These are phyloP conservation scores for Adelges cooleyi DNA, from an alignment of 1,140 invertebrate genomes.

Conservation along the genomic window DNA sequence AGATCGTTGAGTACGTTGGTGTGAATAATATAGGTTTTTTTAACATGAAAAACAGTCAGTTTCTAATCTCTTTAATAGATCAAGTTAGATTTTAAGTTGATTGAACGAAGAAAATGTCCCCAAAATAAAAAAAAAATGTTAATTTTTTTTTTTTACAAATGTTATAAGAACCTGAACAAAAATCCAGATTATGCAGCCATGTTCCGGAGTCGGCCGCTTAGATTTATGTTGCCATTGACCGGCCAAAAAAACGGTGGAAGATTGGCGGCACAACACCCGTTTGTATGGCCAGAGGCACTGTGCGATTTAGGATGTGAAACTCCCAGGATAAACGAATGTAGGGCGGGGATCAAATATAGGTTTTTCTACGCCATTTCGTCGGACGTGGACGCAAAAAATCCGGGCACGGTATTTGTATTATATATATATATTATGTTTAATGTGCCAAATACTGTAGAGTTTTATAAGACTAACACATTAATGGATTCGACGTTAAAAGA, in stretches of 20 bases:
- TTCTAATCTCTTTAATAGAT: too few relatives aligned
- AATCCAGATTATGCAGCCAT: constrained; percentile 67
- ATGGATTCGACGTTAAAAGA: too few relatives aligned
- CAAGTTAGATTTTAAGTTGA: too few relatives aligned
- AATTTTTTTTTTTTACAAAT: neutral
- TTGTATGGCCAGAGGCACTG: constrained; percentile 49
- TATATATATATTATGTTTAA: too few relatives aligned
- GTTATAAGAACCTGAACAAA: constrained; percentile 52
- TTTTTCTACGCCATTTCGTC: constrained; percentile 84
- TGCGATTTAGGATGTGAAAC: constrained; percentile 71
- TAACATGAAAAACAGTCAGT: too few relatives aligned
- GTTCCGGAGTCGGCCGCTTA: constrained; percentile 61
- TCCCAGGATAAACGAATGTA: constrained; percentile 59
- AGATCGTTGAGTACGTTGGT: too few relatives aligned
- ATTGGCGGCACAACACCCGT: neutral
- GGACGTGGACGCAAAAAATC: constrained; percentile 68
- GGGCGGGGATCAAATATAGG: constrained; percentile 55
- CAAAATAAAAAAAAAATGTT: neutral
- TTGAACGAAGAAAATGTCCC: too few relatives aligned
- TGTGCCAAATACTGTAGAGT: too few relatives aligned
- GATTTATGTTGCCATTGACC: constrained; percentile 55
- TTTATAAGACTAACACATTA: too few relatives aligned
- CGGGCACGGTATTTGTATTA: constrained; percentile 55
- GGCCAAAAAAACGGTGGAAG: too few relatives aligned
- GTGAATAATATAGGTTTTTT: too few relatives aligned